Evolutionary conservation across 2,797 vertebrate species (phyloP), one percentile per base, ranked within the genome.

Genomic region (Hippopotamyrus pictus): DNA sequence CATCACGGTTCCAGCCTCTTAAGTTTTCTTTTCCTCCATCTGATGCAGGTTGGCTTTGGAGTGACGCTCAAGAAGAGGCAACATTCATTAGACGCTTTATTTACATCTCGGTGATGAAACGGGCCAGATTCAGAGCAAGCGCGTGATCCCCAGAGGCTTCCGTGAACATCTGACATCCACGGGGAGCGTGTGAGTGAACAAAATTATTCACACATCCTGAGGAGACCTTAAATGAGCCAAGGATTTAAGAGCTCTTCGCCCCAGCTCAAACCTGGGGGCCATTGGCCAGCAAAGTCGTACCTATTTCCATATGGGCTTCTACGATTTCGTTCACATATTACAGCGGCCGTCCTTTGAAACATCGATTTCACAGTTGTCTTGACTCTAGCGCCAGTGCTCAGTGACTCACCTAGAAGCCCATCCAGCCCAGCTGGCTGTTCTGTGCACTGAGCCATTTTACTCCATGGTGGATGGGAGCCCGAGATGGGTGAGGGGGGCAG

Each of bases 171-270:
- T 84, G 4, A 85, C 6, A 25, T n/a, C 33, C 3, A 92, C 88
- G 89, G 93, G 93, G 95, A 92, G 94, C 92, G 94, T 93, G 92
- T 92, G 22, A 86, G 92, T 87, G 57, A 7, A 92, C 93, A 48
- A 94, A 95, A 94, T 94, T 93, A 94, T 94, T 95, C 94, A 95
- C 92, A 90, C 92, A 93, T 94, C 94, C 93, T 94, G 93, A 95
- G 95, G 94, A 94, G 93, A 22, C 95, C 94, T 94, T 94, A 91
- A 94, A 93, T 91, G 88, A 95, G 92, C 92, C 94, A 94, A 95
- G 94, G 94, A 84, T 94, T 94, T 94, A 94, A 95, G 93, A 94
- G 94, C 94, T 94, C 94, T 94, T 92, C 94, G 92, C 33, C 48
- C 90, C 92, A 94, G 93, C 92, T 92, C 93, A 94, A 95, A 94